Evolutionary conservation across 2,888 invertebrate genomes (phyloP).

Genomic region (Eupsilia transversa): DNA sequence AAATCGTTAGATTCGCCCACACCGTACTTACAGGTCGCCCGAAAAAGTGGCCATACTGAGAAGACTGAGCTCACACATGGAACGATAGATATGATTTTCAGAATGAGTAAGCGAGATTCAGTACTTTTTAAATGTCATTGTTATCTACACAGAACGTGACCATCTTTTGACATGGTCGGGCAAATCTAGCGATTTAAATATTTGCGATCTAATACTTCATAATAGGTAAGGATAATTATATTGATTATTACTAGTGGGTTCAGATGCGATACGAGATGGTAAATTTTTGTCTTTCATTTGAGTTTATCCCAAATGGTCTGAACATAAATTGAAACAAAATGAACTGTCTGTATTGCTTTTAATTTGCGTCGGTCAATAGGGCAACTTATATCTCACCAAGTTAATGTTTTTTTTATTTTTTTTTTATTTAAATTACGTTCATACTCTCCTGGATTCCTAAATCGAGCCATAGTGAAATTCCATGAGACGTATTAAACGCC

Average conservation of each 20-base stretch:
- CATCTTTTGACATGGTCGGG: not conserved
- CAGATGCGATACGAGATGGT: not conserved
- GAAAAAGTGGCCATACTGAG: not conserved
- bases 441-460: too few species aligned
- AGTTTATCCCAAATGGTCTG: not conserved
- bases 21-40: not conserved
- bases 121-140: not conserved
- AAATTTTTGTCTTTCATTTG: not conserved
- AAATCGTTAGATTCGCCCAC: not conserved
- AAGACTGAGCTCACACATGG: not conserved
- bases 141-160: not conserved
- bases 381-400: not conserved
- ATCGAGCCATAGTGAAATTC: too few species aligned
- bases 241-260: not conserved
- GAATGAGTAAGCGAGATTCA: not conserved
- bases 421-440: too few species aligned
- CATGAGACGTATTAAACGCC: too few species aligned
- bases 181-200: not conserved
- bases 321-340: not conserved
- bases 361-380: not conserved
- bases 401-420: too few species aligned
- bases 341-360: not conserved
- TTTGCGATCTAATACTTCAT: not conserved
- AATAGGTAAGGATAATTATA: not conserved
- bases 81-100: not conserved